Evolutionary conservation across 2,888 invertebrate genomes (phyloP), one percentile per base, ranked within the genome.

Genomic region (Antheraea yamamai): DNA sequence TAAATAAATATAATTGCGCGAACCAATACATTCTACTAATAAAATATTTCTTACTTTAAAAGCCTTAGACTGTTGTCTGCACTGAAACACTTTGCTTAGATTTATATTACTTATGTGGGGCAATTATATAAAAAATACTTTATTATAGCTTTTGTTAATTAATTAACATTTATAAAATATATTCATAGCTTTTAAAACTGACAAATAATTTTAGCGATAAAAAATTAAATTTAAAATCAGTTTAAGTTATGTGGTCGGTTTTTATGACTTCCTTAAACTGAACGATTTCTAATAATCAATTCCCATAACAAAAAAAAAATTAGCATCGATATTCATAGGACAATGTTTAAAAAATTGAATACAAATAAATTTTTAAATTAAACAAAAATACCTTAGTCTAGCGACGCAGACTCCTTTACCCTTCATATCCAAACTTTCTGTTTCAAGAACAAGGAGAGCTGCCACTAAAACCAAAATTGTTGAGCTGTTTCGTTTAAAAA

Each of bases 381-480:
- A 64, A 26, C 8, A 70, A 39, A 20, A 16, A 12, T 73, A 73
- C 73, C 73, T 73, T 12, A 73, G 23, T 61, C 73, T 73, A 18
- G 61, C 73, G 14, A 73, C 73, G 23, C 73, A 73, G 18, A 61
- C 73, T 20, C 73, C 73, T 73, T 73, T 47, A 18, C 73, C 61
- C 20, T 73, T 35, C 8, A 61, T 39, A 39, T 73, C 73, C 61
- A 73, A 39, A 16, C 58, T 23, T 16, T 23, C 55, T 23, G n/a
- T 61, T 73, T 73, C 73, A 39, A 35, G 2, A 35, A 73, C 39
- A 61, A 73, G 8, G 7, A 35, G 16, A 58, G 61, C 16, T 18
- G 61, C 16, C 39, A 73, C 30, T 61, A 73, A 3, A 58, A 61
- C 14, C 16, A 61, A 35, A n/a, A 58, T 14, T 1, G 10, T 14